Evolutionary conservation across 2,797 vertebrate genomes (phyloP).

Genomic region (Anguilla pacifica): DNA sequence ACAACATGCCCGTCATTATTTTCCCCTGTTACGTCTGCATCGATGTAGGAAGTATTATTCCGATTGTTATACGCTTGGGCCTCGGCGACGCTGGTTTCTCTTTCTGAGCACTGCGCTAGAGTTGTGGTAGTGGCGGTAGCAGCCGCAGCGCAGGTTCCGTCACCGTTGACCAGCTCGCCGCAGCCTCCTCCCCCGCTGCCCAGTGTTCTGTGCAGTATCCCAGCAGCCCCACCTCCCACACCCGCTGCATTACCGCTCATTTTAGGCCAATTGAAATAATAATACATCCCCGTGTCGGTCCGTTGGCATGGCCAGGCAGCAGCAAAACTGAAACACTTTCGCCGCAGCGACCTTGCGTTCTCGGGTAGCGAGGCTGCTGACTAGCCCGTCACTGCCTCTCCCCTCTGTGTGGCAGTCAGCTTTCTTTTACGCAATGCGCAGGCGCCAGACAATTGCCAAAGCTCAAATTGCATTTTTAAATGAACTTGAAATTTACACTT

Average conservation of each 20-base stretch:
- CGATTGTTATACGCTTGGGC: constrained; percentile 46
- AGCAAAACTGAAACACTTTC: constrained; percentile 16
- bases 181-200: constrained; percentile 47
- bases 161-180: constrained; percentile 46
- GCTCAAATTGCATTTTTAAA: constrained; percentile 30
- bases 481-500: constrained; percentile 6
- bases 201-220: constrained; percentile 41
- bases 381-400: constrained; percentile 43
- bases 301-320: constrained; percentile 45
- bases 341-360: constrained; percentile 15
- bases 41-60: constrained; percentile 40
- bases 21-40: constrained; percentile 38
- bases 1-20: constrained; percentile 32
- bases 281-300: constrained; percentile 51
- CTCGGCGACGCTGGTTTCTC: constrained; percentile 44
- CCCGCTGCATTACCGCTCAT: constrained; percentile 52
- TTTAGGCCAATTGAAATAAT: constrained; percentile 53
- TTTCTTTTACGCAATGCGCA: constrained; percentile 48
- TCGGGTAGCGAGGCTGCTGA: constrained; percentile 37
- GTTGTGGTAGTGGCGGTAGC: constrained; percentile 43
- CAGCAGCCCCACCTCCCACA: constrained; percentile 45
- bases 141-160: constrained; percentile 45
- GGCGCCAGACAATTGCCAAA: constrained; percentile 47
- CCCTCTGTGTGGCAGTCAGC: constrained; percentile 46
- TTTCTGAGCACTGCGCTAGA: constrained; percentile 43